These are phyloP conservation scores for Vultur gryphus DNA, from an alignment of 2,797 vertebrate genomes.

Conservation along the genomic window DNA sequence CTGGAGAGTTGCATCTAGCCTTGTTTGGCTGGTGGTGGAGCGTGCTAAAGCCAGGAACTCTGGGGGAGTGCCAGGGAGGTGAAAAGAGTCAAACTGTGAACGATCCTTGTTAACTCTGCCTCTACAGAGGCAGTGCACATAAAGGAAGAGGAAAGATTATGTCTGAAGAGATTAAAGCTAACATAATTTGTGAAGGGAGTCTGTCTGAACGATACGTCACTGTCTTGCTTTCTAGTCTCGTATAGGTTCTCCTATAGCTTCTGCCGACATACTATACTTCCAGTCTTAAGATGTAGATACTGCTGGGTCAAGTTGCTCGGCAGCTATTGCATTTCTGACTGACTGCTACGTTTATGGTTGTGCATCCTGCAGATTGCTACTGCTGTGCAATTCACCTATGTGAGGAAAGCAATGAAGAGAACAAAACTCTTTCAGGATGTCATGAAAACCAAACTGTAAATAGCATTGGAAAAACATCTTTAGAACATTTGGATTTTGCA, in stretches of 20 bases:
- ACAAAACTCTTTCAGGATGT: neutral
- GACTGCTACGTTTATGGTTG: neutral
- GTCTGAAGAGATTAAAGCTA: neutral
- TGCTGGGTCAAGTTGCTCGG: neutral
- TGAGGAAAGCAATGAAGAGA: neutral
- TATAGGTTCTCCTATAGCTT: neutral
- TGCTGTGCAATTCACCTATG: neutral
- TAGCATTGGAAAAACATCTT: neutral
- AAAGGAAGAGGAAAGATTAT: neutral
- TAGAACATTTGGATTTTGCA: neutral
- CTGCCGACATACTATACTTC: neutral
- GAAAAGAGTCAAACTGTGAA: neutral
- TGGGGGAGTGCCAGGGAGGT: neutral
- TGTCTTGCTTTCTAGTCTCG: rapidly evolving
- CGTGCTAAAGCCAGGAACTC: neutral
- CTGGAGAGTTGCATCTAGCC: neutral
- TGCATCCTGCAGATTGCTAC: neutral
- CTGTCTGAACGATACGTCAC: neutral
- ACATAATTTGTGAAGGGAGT: neutral
- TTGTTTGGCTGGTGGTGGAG: neutral
- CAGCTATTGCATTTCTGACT: neutral
- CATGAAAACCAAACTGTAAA: neutral
- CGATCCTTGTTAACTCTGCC: neutral
- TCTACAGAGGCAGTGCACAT: neutral
- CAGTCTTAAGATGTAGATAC: neutral